Evolutionary conservation across 2,113 vertebrate genomes (phyloP), one percentile per base, ranked within the genome.

Genomic region (Pachypanchax playfairii): DNA sequence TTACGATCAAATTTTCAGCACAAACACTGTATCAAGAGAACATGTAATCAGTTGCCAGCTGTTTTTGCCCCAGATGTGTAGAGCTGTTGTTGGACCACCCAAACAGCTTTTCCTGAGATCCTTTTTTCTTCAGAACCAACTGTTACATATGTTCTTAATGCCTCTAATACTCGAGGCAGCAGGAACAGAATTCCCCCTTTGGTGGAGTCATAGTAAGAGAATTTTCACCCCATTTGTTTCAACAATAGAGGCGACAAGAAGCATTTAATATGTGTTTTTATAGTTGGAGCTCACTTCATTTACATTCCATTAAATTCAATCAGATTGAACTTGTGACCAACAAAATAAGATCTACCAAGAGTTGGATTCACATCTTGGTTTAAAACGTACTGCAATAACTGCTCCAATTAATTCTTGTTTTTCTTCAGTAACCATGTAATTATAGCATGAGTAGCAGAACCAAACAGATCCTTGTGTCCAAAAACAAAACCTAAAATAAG

Each of bases 101-200:
- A 71, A 21, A 10, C 38, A 22, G 42, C 11, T 50, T 52, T 38
- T 43, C 29, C 36, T 57, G 21, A 75, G 48, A 44, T 59, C 1
- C 14, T 48, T 46, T 61, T 56, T 14, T 13, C 39, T 68, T 46
- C 60, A 73, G 44, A 66, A 28, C 44, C 38, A 29, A 52, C 52
- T 46, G 9, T 18, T 36, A 14, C 48, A 18, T 31, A 17, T 54
- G 22, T 65, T 42, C 22, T 31, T 54, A 48, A 65, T 60, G 43
- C 14, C 33, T 38, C 25, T 51, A 48, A 65, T 39, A 65, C 60
- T 53, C 24, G 29, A 29, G 21, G 46, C 36, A 70, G 70, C 63
- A 53, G 24, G 54, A 72, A 60, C 71, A 41, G 64, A 61, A 71
- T 55, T 22, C 20, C 6, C n/a, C 6, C n/a, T 71, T 26, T 5